Evolutionary conservation across 2,113 vertebrate species (phyloP).

Genomic region (Trematomus loennbergii): DNA sequence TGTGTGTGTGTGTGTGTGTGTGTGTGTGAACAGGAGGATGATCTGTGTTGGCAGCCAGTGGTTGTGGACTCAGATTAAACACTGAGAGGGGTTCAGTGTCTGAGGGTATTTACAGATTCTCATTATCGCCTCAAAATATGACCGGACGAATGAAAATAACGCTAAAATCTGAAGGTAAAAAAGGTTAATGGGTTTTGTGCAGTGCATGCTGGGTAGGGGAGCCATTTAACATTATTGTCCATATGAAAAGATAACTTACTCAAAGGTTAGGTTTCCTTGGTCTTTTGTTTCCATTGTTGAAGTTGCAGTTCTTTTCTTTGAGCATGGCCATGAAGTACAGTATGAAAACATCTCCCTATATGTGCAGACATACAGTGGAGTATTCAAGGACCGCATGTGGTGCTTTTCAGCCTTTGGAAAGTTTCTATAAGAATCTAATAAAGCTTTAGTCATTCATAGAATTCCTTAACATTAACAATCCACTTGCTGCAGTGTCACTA

Average conservation of each 20-base stretch:
- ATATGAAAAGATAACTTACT: background rate
- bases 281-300: background rate
- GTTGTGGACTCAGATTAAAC: slow-evolving; percentile 81
- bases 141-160: background rate
- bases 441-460: background rate
- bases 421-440: background rate
- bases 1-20: slow-evolving; percentile 9
- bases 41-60: slow-evolving; percentile 74
- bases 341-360: background rate
- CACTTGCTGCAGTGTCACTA: background rate
- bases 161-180: slow-evolving; percentile 7
- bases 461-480: background rate
- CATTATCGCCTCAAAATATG: slow-evolving; percentile 74
- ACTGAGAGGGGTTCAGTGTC: slow-evolving; percentile 74
- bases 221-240: no score
- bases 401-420: background rate
- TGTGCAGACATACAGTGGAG: background rate
- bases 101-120: slow-evolving; percentile 80
- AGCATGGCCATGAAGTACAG: background rate
- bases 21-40: slow-evolving; percentile 65
- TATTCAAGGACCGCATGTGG: background rate
- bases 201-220: slow-evolving; percentile 8
- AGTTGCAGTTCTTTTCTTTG: no score
- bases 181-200: background rate
- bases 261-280: background rate